phyloP scores from a whole-genome alignment of 2,113 vertebrate species.

The Mobula birostris region DNA sequence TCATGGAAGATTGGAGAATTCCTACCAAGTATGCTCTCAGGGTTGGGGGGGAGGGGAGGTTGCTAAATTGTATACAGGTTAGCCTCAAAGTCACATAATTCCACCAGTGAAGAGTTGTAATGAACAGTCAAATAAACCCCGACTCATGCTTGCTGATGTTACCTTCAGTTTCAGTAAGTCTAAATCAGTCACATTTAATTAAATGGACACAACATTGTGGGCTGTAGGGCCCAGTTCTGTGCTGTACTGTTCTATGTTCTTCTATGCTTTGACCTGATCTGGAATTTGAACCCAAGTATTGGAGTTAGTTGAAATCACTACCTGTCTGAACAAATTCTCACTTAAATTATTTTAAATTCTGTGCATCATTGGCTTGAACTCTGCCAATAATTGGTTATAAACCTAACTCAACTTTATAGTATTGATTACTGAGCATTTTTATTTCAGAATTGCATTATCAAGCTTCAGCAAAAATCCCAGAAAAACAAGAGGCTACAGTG shows the following conservation, averaged over 20 bases:
- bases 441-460: no score
- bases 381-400: neutral
- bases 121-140: neutral
- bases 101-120: neutral
- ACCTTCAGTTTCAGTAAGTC: neutral
- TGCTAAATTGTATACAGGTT: neutral
- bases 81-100: neutral
- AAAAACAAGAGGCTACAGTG: no score
- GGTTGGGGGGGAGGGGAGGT: no score
- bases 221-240: no score
- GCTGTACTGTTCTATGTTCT: no score
- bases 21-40: neutral
- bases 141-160: neutral
- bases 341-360: conserved; percentile 6
- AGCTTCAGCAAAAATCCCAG: no score
- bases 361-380: no score
- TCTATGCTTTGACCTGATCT: neutral
- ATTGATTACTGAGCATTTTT: no score
- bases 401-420: neutral
- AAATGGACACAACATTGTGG: no score
- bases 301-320: neutral
- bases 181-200: neutral
- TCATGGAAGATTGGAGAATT: neutral
- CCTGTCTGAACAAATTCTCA: neutral
- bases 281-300: neutral